Base-by-base conservation (phyloP, 2,888 invertebrate genomes). In the Dione juno region DNA sequence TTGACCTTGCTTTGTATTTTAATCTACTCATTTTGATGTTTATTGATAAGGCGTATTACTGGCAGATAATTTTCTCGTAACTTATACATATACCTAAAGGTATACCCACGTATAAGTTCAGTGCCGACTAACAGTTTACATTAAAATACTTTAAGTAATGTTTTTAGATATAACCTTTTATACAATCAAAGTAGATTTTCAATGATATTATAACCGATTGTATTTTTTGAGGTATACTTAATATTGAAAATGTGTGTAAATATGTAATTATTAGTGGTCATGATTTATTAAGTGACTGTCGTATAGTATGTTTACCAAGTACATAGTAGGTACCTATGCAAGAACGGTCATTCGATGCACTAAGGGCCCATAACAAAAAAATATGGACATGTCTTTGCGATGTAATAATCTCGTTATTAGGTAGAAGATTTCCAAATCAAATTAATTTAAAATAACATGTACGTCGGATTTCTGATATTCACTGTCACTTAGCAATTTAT, bases 1-100 rank as follows among this genome's bases (percentile, higher is more conserved):
- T 37, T n/a, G 37, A 57, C 54, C 37, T 57, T 19, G 40, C 37
- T 54, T 54, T 37, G 16, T 57, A 57, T 57, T 37, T 37, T 57
- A 57, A 57, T 57, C 57, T 57, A 11, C 16, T 11, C 40, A 57
- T 57, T 57, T 16, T 57, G 37, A 54, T 28, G 35, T 37, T 37
- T 40, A 40, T 57, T 45, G 61, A 61, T 61, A 61, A 45, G 11
- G 3, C 28, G 61, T 43, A 45, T 61, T 35, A 6, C 35, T 61
- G 7, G n/a, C 61, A 13, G 61, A 61, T 61, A 45, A 45, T 45
- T 45, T 28, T 45, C 45, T n/a, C 7, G 28, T 21, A 35, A 45
- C 11, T 28, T 16, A 40, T 7, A 40, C 9, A 8, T 11, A 8
- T 11, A 3, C 40, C 9, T 40, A 11, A 10, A 40, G 40, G 40